Conservation (phyloP, 2,113 vertebrate species). For the Atractosteus spatula region DNA sequence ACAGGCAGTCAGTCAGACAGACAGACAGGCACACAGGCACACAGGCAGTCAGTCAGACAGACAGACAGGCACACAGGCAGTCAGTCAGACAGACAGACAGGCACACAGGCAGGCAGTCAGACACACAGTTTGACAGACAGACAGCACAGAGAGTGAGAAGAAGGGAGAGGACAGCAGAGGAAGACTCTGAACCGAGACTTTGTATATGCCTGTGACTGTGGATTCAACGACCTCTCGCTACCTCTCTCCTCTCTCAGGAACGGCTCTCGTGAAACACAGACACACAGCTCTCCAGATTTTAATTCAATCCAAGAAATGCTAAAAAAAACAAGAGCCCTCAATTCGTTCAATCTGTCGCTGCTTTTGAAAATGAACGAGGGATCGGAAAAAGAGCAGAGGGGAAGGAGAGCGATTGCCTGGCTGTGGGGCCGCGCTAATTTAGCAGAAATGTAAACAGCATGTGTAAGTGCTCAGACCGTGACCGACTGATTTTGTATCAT, state of each 20-base stretch:
- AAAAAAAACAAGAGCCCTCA: conserved; percentile 20
- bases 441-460: conserved; percentile 84
- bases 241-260: conserved; percentile 11
- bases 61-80: no score
- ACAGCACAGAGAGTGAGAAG: background rate
- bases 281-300: no score
- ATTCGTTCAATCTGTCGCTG: conserved; percentile 25
- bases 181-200: background rate
- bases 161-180: background rate
- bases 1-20: background rate
- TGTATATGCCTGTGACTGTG: no score
- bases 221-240: conserved; percentile 4
- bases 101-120: no score
- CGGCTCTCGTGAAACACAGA: no score
- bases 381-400: conserved; percentile 34
- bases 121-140: no score
- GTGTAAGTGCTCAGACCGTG: conserved; percentile 82
- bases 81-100: no score
- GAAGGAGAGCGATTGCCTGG: conserved; percentile 58
- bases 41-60: no score
- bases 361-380: conserved; percentile 35
- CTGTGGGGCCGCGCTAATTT: conserved; percentile 80
- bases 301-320: background rate
- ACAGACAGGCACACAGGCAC: no score
- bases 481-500: conserved; percentile 80